phyloP scores from a whole-genome alignment of 30 jellyfish, hydroid and myxozoan species.

The Hydractinia symbiolongicarpus region DNA sequence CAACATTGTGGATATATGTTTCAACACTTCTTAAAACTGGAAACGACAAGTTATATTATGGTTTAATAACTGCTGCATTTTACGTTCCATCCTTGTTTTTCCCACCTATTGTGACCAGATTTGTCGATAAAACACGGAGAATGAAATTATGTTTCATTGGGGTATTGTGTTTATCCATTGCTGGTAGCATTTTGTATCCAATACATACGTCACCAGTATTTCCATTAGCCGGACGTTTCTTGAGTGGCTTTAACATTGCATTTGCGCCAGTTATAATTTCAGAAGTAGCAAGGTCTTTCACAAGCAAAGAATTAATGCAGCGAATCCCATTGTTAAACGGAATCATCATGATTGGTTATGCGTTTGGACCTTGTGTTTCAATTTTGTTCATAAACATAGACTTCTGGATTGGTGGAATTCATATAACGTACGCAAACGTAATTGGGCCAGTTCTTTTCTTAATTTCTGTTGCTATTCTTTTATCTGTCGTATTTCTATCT shows the following conservation, averaged over 20 bases:
- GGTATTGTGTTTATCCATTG: background rate
- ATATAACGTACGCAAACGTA: background rate
- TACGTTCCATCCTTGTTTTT: background rate
- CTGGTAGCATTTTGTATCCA: background rate
- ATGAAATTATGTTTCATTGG: background rate
- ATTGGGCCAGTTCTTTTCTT: background rate
- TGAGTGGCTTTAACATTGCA: background rate
- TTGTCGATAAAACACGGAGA: background rate
- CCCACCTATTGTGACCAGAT: background rate
- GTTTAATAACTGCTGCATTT: background rate
- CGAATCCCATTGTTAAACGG: background rate
- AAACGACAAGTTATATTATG: background rate
- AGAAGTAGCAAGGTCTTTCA: background rate
- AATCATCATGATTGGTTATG: background rate
- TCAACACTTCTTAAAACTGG: background rate
- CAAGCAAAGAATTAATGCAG: background rate
- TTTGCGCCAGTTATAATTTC: background rate
- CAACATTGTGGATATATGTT: slow-evolving; percentile 9
- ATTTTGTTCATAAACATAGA: background rate
- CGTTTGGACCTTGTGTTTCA: background rate
- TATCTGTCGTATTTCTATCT: background rate
- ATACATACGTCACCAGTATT: background rate
- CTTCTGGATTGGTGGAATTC: slow-evolving; percentile 4
- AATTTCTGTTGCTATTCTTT: background rate
- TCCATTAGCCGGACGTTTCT: background rate